These are phyloP conservation scores for Agonum fuliginosum DNA, from an alignment of 2,888 invertebrate species.

Conservation along the genomic window DNA sequence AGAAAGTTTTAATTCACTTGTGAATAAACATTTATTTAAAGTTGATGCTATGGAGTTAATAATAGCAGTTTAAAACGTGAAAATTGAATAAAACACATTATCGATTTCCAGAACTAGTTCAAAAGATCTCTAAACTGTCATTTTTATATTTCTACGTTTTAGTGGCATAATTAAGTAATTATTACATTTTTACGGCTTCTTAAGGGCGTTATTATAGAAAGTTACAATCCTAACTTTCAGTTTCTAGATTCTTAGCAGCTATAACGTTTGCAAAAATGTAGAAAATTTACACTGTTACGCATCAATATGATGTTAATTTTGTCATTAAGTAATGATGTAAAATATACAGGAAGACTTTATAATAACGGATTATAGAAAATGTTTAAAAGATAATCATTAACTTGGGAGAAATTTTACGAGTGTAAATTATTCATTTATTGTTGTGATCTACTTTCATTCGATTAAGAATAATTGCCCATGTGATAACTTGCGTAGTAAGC, in stretches of 20 bases:
- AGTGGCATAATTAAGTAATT: background rate
- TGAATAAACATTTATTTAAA: no score
- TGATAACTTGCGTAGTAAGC: no score
- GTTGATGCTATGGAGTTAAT: no score
- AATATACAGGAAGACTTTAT: background rate
- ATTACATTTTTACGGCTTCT: background rate
- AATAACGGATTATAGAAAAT: constrained; percentile 9
- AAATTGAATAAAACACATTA: no score
- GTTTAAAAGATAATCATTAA: constrained; percentile 8
- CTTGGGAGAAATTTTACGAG: constrained; percentile 7
- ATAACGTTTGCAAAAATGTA: constrained; percentile 12
- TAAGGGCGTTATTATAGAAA: constrained; percentile 16
- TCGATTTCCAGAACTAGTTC: no score
- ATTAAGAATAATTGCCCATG: constrained; percentile 13
- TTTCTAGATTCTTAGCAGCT: background rate
- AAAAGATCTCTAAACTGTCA: no score
- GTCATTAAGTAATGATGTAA: constrained; percentile 1
- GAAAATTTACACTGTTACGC: background rate
- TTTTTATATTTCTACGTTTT: constrained; percentile 1
- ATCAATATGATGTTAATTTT: background rate
- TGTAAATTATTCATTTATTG: constrained; percentile 22
- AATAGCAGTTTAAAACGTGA: no score
- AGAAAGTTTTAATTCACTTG: no score
- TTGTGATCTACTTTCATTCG: constrained; percentile 21
- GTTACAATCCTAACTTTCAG: constrained; percentile 17